Base-by-base conservation (phyloP, 2,797 vertebrate species). In the Pristis pectinata region DNA sequence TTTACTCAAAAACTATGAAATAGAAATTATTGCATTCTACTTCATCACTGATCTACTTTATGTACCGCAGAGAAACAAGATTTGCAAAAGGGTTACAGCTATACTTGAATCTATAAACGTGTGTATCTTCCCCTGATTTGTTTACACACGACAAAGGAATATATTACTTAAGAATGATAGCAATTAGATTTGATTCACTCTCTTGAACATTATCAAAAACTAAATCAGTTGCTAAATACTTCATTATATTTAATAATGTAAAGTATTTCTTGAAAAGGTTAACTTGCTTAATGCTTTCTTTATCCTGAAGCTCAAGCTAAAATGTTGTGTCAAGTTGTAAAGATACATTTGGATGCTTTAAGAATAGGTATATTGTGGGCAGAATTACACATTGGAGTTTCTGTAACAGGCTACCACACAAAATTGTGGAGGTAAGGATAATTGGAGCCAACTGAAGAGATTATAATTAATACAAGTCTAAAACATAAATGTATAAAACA, bases 401-500 rank as follows among this genome's bases (percentile, higher is more conserved):
- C 44, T 74, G 92, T 44, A 94, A 34, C 44, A 76, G 19, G 67
- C 30, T 76, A 44, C 67, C 72, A 94, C 6, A 76, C 92, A 94
- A 34, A 94, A 94, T 74, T 49, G 30, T 74, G 87, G 19, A 91
- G 44, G 49, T 94, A 74, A 74, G 64, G 92, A 34, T 49, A 94
- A 94, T 53, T 74, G 72, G 70, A 53, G 17, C 41, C 70, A 94
- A 94, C 70, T 49, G 44, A 94, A 56, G 67, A 76, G 27, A 3
- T 94, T 74, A 94, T 34, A 72, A 30, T 94, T 76, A 76, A 34
- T 94, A 94, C 67, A 94, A 94, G 72, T 76, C 92, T 94, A 76
- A 94, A 97, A 97, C 97, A 97, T 96, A 96, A 96, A 95, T 95
- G 96, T 96, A 97, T 97, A 97, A 97, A 98, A 97, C 96, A 98